phyloP scores from a whole-genome alignment of 2,797 vertebrate species.

The Silurus lanzhouensis region DNA sequence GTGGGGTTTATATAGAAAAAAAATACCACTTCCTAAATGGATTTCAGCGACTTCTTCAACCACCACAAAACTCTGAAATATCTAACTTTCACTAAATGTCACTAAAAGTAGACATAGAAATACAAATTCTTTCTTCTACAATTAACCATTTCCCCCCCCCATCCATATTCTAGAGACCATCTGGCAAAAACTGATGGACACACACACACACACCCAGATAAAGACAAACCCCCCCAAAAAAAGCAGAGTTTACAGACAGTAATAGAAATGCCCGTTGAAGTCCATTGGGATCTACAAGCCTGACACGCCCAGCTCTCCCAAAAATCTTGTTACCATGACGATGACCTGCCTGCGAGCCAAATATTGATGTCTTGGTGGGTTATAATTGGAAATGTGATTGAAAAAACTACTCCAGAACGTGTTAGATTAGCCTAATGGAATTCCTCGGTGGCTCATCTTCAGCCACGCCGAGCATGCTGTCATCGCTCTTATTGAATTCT shows the following conservation, averaged over 20 bases:
- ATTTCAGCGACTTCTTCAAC: background rate
- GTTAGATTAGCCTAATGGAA: conserved; percentile 19
- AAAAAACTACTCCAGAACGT: conserved; percentile 10
- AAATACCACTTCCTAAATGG: background rate
- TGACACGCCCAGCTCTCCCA: background rate
- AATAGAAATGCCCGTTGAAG: background rate
- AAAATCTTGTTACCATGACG: conserved; percentile 7
- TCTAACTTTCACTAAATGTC: background rate
- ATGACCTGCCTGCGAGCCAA: background rate
- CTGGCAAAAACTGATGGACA: background rate
- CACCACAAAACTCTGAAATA: background rate
- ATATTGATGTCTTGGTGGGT: conserved; percentile 16
- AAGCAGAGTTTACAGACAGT: background rate
- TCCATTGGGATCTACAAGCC: background rate
- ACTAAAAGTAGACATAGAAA: too few relatives aligned
- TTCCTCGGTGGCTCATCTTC: conserved; percentile 2
- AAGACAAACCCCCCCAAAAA: background rate
- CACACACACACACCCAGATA: background rate
- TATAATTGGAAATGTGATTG: conserved; percentile 26
- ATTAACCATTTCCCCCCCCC: too few relatives aligned
- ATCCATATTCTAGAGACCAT: too few relatives aligned
- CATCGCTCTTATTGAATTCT: conserved; percentile 31
- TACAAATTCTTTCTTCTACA: too few relatives aligned
- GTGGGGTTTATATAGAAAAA: background rate
- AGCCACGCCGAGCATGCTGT: background rate